These are phyloP conservation scores for Rostratula benghalensis DNA, from an alignment of 2,113 vertebrate species.

Conservation along the genomic window DNA sequence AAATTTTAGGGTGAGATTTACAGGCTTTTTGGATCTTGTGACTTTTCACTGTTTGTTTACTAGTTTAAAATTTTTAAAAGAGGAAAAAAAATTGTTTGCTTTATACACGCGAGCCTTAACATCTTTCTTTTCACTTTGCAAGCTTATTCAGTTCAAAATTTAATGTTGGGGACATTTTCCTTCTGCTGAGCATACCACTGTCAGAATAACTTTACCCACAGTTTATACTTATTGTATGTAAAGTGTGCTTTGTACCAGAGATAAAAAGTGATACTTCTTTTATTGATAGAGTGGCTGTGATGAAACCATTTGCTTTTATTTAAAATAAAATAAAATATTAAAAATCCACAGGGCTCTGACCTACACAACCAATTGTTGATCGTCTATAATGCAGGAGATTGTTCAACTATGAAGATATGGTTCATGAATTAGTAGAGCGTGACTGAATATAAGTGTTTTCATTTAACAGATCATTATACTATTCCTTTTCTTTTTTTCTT, in stretches of 20 bases:
- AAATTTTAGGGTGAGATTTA: slow-evolving; percentile 33
- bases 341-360: not conserved
- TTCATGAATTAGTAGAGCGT: slow-evolving; percentile 7
- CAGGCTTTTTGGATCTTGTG: not conserved
- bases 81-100: not conserved
- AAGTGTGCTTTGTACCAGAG: slow-evolving; percentile 39
- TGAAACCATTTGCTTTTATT: slow-evolving; percentile 1
- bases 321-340: not conserved
- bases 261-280: slow-evolving; percentile 27
- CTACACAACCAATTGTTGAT: not conserved
- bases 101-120: not conserved
- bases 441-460: slow-evolving; percentile 1
- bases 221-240: slow-evolving; percentile 39
- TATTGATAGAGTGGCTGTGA: slow-evolving; percentile 31
- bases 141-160: slow-evolving; percentile 46
- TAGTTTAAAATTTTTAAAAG: not conserved
- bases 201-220: slow-evolving; percentile 56
- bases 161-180: slow-evolving; percentile 48
- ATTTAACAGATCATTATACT: not conserved
- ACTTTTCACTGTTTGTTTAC: slow-evolving; percentile 21
- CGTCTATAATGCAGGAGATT: not conserved
- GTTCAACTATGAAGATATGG: not conserved
- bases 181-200: slow-evolving; percentile 62
- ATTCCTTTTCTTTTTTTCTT: not conserved
- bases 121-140: slow-evolving; percentile 26